Evolutionary conservation across 2,797 vertebrate species (phyloP).

Genomic region (Eospalax fontanierii): DNA sequence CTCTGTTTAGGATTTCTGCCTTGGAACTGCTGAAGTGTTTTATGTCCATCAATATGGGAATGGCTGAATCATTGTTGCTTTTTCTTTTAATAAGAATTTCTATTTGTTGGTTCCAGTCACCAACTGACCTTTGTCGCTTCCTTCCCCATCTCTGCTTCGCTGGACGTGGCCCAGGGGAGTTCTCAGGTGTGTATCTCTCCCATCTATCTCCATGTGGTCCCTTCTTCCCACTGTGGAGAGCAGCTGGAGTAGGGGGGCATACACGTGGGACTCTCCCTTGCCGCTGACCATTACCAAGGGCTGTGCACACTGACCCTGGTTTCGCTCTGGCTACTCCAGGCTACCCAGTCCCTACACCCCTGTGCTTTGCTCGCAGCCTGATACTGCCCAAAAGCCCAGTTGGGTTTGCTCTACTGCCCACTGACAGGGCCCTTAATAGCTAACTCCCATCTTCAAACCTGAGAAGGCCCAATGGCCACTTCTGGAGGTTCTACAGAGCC

Average conservation of each 20-base stretch:
- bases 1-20: constrained; percentile 13
- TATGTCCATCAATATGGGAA: constrained; percentile 87
- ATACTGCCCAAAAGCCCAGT: constrained; percentile 33
- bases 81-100: constrained; percentile 82
- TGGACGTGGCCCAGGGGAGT: constrained; percentile 97
- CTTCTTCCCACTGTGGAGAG: constrained; percentile 53
- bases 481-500: neutral
- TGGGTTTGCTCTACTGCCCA: constrained; percentile 43
- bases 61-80: constrained; percentile 86
- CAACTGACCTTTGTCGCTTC: constrained; percentile 93
- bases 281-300: constrained; percentile 82
- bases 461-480: neutral
- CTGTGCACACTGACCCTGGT: constrained; percentile 73
- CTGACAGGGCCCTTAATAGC: neutral
- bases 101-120: constrained; percentile 91
- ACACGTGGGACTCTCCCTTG: constrained; percentile 88
- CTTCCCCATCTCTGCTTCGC: constrained; percentile 93
- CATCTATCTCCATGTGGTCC: constrained; percentile 84
- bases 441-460: neutral
- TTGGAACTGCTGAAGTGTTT: constrained; percentile 77
- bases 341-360: neutral
- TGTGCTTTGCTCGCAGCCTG: constrained; percentile 14
- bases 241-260: constrained; percentile 71
- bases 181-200: constrained; percentile 99
- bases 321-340: neutral